Evolutionary conservation across 2,888 invertebrate species (phyloP), one percentile per base, ranked within the genome.

Genomic region (Heliconius hortense): DNA sequence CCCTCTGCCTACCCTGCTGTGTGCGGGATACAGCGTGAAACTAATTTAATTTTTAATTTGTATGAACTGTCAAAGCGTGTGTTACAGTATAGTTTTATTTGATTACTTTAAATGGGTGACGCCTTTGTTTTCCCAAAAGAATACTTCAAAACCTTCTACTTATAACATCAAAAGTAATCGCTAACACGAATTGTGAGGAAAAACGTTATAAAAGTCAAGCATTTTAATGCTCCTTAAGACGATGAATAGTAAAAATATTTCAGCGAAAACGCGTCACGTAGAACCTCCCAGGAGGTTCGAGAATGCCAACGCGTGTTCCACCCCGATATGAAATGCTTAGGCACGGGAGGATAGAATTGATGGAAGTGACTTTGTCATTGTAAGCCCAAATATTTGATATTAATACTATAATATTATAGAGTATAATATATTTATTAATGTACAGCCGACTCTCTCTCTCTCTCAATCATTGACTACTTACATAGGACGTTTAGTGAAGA

Each of bases 181-280:
- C 63, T 69, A 74, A 69, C 72, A 73, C 59, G 63, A 76, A 56
- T 66, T 77, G 72, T 63, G 64, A 74, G 72, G 74, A 76, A 79
- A 77, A 74, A 77, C 70, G 74, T 62, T 56, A 69, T 77, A 70
- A 76, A 79, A 76, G 74, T 70, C 87, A 81, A 86, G 86, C 87
- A 88, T 91, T 90, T 90, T 90, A 91, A 91, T 90, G 89, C 87
- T 85, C 80, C 85, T 85, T 82, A 82, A 78, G 82, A 83, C 89
- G 88, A 91, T 90, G 89, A 92, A 93, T 91, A 90, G 89, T 89
- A 89, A 87, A 89, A 90, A 93, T 92, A 92, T 91, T 91, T 91
- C 84, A 88, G 87, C 82, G 85, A 85, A 87, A 88, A 86, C 88
- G 86, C 88, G 89, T 90, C 92, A 92, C 91, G 91, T 91, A 88